Conservation (phyloP, 2,113 vertebrate species). For the Anolis carolinensis region DNA sequence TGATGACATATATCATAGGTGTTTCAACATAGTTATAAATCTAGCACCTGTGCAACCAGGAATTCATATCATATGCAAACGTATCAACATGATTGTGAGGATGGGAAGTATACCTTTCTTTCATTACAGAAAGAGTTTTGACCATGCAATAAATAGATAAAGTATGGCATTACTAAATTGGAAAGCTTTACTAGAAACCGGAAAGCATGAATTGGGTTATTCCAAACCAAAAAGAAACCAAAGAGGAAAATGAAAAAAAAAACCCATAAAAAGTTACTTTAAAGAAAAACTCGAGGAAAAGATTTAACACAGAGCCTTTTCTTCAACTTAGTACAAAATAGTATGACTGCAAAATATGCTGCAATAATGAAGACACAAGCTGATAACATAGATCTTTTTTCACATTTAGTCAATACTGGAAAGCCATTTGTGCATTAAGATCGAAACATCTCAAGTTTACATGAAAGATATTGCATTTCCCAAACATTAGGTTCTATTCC, state of each 20-base stretch:
- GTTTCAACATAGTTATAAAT: neutral
- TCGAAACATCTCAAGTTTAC: conserved; percentile 32
- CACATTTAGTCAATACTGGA: conserved; percentile 52
- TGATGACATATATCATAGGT: too few relatives aligned
- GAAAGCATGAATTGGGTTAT: neutral
- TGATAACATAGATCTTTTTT: conserved; percentile 50
- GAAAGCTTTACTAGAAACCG: neutral
- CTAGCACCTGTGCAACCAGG: neutral
- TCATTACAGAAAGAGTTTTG: neutral
- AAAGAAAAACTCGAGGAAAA: neutral
- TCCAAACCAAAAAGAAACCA: neutral
- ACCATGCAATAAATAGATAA: neutral
- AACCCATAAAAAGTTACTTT: neutral
- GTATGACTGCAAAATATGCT: conserved; percentile 8
- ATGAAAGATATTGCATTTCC: conserved; percentile 48
- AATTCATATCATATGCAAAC: neutral
- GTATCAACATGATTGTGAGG: neutral
- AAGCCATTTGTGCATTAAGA: conserved; percentile 59
- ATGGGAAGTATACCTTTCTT: neutral
- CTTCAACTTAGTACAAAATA: conserved; percentile 40
- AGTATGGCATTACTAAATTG: neutral
- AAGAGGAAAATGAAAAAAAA: neutral
- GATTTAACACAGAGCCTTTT: conserved; percentile 39
- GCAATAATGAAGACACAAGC: conserved; percentile 50
- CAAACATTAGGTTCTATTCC: conserved; percentile 46